These are phyloP conservation scores for Pristionchus entomophagus DNA, from an alignment of 2,888 invertebrate species.

Conservation along the genomic window DNA sequence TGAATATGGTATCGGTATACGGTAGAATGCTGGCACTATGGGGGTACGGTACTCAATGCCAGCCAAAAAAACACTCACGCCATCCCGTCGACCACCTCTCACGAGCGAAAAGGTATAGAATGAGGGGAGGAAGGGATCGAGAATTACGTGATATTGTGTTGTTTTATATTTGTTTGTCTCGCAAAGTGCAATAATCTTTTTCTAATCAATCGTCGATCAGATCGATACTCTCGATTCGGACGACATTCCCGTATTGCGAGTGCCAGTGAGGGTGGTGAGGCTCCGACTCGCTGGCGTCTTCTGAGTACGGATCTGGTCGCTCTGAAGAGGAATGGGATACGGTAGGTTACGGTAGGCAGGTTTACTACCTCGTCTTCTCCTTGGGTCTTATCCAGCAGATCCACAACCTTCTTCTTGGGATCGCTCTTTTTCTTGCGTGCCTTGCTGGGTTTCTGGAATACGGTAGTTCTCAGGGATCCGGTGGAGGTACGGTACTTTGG, in stretches of 20 bases:
- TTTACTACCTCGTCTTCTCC: background rate
- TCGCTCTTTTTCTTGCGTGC: constrained; percentile 20
- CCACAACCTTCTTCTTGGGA: background rate
- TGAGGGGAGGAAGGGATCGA: background rate
- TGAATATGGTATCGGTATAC: no score
- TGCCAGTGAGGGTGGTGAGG: background rate
- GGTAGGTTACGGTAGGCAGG: background rate
- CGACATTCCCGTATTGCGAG: background rate
- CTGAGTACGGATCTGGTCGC: background rate
- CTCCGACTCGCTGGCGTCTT: background rate
- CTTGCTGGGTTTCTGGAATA: constrained; percentile 8
- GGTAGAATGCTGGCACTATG: background rate
- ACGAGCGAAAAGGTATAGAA: background rate
- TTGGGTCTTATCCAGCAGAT: constrained; percentile 31
- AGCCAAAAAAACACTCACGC: no score
- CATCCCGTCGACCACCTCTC: constrained; percentile 11
- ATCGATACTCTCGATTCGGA: constrained; percentile 32
- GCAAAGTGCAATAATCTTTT: no score
- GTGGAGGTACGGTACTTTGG: background rate
- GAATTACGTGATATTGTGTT: background rate
- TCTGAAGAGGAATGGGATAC: background rate
- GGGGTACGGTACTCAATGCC: background rate
- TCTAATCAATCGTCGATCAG: no score
- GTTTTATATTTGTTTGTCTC: background rate
- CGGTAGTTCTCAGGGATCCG: background rate